Evolutionary conservation across 2,113 vertebrate species (phyloP).

Genomic region (Azemiops feae): DNA sequence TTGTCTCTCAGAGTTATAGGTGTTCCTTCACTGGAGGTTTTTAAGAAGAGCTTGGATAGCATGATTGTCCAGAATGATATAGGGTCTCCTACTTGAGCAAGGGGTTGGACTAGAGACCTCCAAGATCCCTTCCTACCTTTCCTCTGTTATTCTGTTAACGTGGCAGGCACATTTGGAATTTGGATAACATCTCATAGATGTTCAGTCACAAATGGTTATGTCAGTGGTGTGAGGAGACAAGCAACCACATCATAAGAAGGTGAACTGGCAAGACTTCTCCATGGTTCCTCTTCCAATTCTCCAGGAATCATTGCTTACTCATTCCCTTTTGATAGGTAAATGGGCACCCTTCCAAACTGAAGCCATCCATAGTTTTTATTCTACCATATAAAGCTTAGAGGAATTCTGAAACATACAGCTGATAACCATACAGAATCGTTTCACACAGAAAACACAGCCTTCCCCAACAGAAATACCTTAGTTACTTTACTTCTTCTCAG

Average conservation of each 20-base stretch:
- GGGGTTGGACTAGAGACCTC: neutral
- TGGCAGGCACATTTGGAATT: neutral
- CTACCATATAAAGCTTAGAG: neutral
- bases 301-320: neutral
- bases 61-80: no score
- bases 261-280: no score
- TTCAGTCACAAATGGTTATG: neutral
- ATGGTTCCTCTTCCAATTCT: neutral
- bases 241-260: neutral
- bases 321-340: neutral
- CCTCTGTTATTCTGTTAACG: neutral
- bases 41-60: no score
- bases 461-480: neutral
- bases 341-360: neutral
- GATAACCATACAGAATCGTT: neutral
- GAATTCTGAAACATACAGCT: neutral
- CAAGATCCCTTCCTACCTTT: neutral
- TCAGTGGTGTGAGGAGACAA: neutral
- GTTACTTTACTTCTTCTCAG: neutral
- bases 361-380: neutral
- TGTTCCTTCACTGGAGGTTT: no score
- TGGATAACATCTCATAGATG: neutral
- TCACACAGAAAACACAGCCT: neutral
- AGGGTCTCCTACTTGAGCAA: no score
- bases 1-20: no score